Percentiles rank a stretch among this genome's conserved stretches.
Conservation (phyloP, 2,113 vertebrate species). For the Salvelinus namaycush region DNA sequence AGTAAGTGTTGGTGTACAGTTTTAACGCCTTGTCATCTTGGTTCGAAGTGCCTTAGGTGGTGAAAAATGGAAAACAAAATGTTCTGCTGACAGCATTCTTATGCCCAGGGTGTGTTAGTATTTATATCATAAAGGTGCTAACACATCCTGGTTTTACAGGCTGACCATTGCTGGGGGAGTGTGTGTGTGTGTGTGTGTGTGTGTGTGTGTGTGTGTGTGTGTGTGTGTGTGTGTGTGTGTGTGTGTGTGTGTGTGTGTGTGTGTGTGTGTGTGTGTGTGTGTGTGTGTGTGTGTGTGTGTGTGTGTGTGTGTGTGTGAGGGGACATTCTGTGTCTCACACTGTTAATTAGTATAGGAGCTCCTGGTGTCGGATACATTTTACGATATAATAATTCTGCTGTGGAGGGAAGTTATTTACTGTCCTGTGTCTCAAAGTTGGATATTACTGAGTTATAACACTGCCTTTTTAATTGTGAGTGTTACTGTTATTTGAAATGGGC, state of each 20-base stretch:
- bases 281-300: constrained; percentile 19
- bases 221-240: constrained; percentile 2
- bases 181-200: constrained; percentile 7
- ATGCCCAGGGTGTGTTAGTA: constrained; percentile 77
- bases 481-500: no score
- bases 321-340: constrained; percentile 47
- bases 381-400: constrained; percentile 45
- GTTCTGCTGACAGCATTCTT: constrained; percentile 80
- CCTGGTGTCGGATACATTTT: constrained; percentile 39
- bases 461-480: neutral
- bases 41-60: constrained; percentile 74
- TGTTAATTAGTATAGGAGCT: constrained; percentile 52
- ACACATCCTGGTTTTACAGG: constrained; percentile 71
- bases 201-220: constrained; percentile 9
- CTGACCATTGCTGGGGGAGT: constrained; percentile 53
- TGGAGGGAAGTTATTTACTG: constrained; percentile 40
- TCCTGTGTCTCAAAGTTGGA: constrained; percentile 10
- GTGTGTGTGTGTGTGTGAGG: neutral
- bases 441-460: neutral
- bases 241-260: constrained; percentile 6
- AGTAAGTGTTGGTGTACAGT: constrained; percentile 69
- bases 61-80: constrained; percentile 85
- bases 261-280: constrained; percentile 11
- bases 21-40: constrained; percentile 75
- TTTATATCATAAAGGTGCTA: constrained; percentile 80